Evolutionary conservation across 2,888 invertebrate species (phyloP).

Genomic region (Drosophila cognata): DNA sequence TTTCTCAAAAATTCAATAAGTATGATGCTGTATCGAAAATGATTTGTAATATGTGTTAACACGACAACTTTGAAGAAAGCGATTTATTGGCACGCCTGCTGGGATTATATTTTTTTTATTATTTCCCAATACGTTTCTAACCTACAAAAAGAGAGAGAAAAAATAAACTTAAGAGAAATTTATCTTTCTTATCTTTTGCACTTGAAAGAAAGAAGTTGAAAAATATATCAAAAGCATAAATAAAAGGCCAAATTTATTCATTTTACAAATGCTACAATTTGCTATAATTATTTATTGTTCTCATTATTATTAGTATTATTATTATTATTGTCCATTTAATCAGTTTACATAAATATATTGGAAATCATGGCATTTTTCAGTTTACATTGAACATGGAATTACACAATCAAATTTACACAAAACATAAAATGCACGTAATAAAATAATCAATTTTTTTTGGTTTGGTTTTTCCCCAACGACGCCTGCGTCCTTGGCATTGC

Average conservation of each 20-base stretch:
- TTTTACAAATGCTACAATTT: neutral
- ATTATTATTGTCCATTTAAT: neutral
- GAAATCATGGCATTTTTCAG: neutral
- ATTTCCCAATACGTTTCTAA: constrained; percentile 1
- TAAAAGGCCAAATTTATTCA: neutral
- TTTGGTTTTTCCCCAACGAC: neutral
- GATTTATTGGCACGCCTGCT: too few species aligned
- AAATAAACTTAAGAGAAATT: neutral
- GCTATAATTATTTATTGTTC: constrained; percentile 9
- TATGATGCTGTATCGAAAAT: constrained; percentile 1
- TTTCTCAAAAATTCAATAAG: constrained; percentile 37
- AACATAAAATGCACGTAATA: neutral
- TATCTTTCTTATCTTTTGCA: neutral
- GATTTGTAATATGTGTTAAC: too few species aligned
- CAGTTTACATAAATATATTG: neutral
- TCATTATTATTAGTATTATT: neutral
- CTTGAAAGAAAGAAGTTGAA: neutral
- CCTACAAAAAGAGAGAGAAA: neutral
- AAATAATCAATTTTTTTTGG: neutral
- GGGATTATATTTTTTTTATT: neutral
- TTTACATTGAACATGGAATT: constrained; percentile 1
- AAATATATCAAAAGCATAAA: neutral
- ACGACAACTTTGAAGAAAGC: too few species aligned
- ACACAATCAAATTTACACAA: constrained; percentile 1
- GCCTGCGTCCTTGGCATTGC: constrained; percentile 25